Conservation (phyloP, 1,140 invertebrate species). For the Hydropsyche tenuis region DNA sequence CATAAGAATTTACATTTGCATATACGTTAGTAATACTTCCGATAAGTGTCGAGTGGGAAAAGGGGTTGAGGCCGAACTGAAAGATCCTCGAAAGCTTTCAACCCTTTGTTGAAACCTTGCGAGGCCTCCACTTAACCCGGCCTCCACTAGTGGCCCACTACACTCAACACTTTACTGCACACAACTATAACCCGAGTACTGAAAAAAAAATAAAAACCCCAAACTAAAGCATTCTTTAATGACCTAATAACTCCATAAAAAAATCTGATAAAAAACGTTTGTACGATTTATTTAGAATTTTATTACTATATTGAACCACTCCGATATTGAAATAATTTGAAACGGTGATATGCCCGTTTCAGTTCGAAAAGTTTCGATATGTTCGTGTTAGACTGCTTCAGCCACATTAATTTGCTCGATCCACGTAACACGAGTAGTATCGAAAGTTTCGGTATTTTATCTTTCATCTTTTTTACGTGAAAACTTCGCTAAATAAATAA, state of each 20-base stretch:
- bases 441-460: background rate
- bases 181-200: background rate
- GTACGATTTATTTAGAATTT: too few relatives aligned
- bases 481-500: slow-evolving; percentile 20
- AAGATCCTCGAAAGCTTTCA: slow-evolving; percentile 24
- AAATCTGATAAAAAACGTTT: background rate
- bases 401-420: too few relatives aligned
- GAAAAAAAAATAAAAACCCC: background rate
- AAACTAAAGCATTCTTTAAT: background rate
- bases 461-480: background rate
- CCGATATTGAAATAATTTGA: too few relatives aligned
- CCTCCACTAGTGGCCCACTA: slow-evolving; percentile 13
- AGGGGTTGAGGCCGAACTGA: slow-evolving; percentile 6
- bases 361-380: too few relatives aligned
- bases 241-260: background rate
- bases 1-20: background rate
- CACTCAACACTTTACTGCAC: slow-evolving; percentile 5
- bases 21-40: background rate
- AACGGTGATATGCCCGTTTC: too few relatives aligned
- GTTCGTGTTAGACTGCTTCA: too few relatives aligned
- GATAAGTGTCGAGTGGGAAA: slow-evolving; percentile 15
- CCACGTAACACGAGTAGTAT: too few relatives aligned
- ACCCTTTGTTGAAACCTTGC: slow-evolving; percentile 15
- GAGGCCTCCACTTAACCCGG: slow-evolving; percentile 32
- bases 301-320: too few relatives aligned